These are phyloP conservation scores for Aphelocoma californica DNA, from an alignment of 2,797 vertebrate species.

Conservation along the genomic window DNA sequence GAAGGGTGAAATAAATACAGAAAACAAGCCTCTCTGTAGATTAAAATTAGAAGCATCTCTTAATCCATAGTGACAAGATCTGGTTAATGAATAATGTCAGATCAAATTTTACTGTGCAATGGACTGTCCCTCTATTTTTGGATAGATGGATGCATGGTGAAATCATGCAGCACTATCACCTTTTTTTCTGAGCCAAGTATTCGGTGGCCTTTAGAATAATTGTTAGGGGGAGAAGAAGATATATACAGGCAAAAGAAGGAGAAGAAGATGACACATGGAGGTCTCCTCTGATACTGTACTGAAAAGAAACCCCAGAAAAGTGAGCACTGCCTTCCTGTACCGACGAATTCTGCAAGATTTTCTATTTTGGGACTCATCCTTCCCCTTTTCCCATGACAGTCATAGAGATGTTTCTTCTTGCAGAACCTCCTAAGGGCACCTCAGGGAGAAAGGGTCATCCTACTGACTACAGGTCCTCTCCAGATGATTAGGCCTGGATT, in stretches of 20 bases:
- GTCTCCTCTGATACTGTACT: background rate
- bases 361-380: background rate
- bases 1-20: background rate
- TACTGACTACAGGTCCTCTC: background rate
- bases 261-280: background rate
- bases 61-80: background rate
- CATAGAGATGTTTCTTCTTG: accelerated
- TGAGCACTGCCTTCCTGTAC: background rate
- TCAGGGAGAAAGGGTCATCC: background rate
- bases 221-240: background rate
- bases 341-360: background rate
- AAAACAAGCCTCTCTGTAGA: background rate
- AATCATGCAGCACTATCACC: background rate
- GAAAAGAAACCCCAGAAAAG: background rate
- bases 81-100: background rate
- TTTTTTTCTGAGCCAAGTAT: background rate
- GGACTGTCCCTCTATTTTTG: background rate
- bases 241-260: background rate
- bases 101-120: background rate
- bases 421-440: background rate
- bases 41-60: background rate
- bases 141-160: background rate
- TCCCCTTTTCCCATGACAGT: background rate
- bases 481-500: background rate
- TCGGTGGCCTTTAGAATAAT: background rate